Evolutionary conservation across 1,140 invertebrate genomes (phyloP), one percentile per base, ranked within the genome.

Genomic region (Zaprionus lachaisei): DNA sequence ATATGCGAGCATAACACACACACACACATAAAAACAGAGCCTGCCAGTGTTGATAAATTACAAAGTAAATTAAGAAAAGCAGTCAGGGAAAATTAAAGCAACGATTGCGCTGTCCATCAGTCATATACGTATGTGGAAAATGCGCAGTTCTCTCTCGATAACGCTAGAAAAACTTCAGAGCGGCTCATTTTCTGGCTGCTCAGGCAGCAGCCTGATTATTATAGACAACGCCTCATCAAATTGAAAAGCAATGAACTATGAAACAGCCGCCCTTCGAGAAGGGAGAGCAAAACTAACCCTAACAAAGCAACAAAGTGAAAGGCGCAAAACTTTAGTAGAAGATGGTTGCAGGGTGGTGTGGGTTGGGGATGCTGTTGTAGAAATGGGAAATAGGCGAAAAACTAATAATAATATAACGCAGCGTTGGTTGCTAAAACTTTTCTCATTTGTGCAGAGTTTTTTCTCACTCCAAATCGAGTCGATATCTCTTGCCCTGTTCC

Each of bases 221-320:
- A 92, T 78, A 92, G 87, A 91, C 87, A 92, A 77, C 76, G 86
- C 76, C 89, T 86, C 80, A 92, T 92, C 91, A 92, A 92, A 92
- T 92, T 92, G 91, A 92, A 92, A 92, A 92, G 82, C 91, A 92
- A 92, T 92, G 91, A 92, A 91, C 82, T 92, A 92, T 91, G 84
- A 91, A 91, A 92, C 69, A 82, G 72, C 80, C 56, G 62, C 77
- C 28, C 62, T 41, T 5, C 15, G 38, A n/a, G 73, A 51, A 79
- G 68, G 56, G 51, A 49, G 41, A 22, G 5, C 41, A 17, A 65
- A 74, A 71, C 70, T 73, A 75, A 67, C 61, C 60, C 51, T 51
- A 61, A 63, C 72, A 70, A 56, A 72, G 62, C 49, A 83, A 47
- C 60, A 61, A 78, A 65, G 65, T 69, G 65, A 41, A 58, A 85